Base-by-base conservation (phyloP, 2,888 invertebrate genomes). In the Pollenia labialis region DNA sequence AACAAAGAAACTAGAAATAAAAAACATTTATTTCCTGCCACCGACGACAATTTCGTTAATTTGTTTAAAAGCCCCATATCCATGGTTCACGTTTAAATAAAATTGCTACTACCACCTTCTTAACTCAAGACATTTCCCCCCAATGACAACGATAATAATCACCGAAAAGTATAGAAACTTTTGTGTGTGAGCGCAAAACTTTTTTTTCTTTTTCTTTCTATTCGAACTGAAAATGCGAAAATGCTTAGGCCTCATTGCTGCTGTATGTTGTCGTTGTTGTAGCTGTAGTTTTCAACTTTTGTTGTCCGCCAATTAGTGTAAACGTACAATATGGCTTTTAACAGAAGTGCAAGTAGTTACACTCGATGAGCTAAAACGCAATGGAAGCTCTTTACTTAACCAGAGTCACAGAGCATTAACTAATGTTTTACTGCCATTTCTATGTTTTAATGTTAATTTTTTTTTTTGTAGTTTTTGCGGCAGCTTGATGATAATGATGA, bases 341-440 rank as follows among this genome's bases (percentile, higher is more conserved):
- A 88, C 90, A 91, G 90, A 89, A 90, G 90, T 88, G 79, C 88
- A 90, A 90, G 90, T 87, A 89, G 90, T 90, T 90, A 90, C 89
- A 87, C 72, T 72, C 81, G 77, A 60, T 75, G 66, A 85, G 71
- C 46, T 72, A 60, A 85, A 85, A 80, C 75, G 85, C 58, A 85
- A 75, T 83, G 60, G 75, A 79, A 86, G 71, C 79, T 76, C 16
- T 75, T 32, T 52, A n/a, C 60, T 66, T 42, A 58, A 52, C 32
- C 4, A 32, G n/a, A 80, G 50, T 62, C 46, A 68, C 52, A 11
- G 62, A 76, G 69, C 52, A 83, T 71, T 75, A 87, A 54, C 84
- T 81, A 64, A 76, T 81, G 75, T 72, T 84, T 75, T 40, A 64
- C 76, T 76, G 81, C 75, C 69, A 58, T 75, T 80, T 74, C 46